Evolutionary conservation across 2,888 invertebrate genomes (phyloP).

Genomic region (Nymphalis polychloros): DNA sequence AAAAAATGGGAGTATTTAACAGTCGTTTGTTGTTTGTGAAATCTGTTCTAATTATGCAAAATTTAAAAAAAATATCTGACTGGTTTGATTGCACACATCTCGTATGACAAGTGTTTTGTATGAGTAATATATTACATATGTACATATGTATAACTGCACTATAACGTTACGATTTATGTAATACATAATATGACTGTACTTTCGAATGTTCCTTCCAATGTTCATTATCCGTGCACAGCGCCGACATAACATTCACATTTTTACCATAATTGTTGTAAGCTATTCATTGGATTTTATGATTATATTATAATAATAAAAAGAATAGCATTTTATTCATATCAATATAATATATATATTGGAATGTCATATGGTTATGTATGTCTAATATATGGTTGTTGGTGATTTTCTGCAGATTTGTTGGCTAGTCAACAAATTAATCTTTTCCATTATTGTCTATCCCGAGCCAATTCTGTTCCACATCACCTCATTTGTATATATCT

Average conservation of each 20-base stretch:
- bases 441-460: too few relatives aligned
- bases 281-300: too few relatives aligned
- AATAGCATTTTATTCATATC: too few relatives aligned
- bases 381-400: too few relatives aligned
- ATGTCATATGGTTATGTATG: too few relatives aligned
- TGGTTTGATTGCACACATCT: conserved; percentile 26
- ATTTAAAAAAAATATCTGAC: conserved; percentile 13
- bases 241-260: background rate
- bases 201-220: conserved; percentile 27
- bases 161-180: conserved; percentile 23
- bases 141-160: conserved; percentile 6
- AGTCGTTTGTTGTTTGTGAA: conserved; percentile 11
- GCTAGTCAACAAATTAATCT: too few relatives aligned
- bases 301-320: too few relatives aligned
- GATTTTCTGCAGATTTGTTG: too few relatives aligned
- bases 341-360: too few relatives aligned
- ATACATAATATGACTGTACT: conserved; percentile 20
- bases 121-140: conserved; percentile 21
- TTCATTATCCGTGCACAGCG: conserved; percentile 17
- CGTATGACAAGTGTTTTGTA: conserved; percentile 34
- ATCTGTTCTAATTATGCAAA: conserved; percentile 19
- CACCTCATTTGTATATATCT: too few relatives aligned
- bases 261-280: background rate
- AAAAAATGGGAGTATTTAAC: conserved; percentile 1
- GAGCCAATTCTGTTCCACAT: too few relatives aligned